phyloP scores from a whole-genome alignment of 2,888 invertebrate species.

The Pheosia tremula region DNA sequence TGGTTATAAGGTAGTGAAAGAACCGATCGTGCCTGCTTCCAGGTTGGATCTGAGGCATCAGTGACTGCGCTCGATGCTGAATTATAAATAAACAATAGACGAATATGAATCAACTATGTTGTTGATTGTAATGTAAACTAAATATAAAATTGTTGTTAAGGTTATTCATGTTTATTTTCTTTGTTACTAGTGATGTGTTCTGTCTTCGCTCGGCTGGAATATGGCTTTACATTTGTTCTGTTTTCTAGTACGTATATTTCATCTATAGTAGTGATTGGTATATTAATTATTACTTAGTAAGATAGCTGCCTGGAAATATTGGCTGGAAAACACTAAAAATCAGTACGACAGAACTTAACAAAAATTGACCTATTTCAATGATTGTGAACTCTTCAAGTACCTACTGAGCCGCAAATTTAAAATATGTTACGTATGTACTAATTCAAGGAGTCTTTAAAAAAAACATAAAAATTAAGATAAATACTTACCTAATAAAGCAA shows the following conservation, averaged over 20 bases:
- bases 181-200: background rate
- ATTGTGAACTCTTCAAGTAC: too few relatives aligned
- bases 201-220: background rate
- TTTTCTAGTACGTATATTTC: background rate
- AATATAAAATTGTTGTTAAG: background rate
- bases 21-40: background rate
- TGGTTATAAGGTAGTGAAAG: background rate
- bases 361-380: too few relatives aligned
- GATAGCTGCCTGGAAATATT: too few relatives aligned
- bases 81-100: conserved; percentile 7
- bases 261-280: background rate
- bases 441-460: too few relatives aligned
- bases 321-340: too few relatives aligned
- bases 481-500: too few relatives aligned
- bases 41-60: background rate
- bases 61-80: background rate
- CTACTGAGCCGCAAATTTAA: too few relatives aligned
- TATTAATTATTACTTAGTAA: background rate
- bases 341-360: too few relatives aligned
- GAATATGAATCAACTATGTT: background rate
- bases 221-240: background rate
- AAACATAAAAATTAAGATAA: too few relatives aligned
- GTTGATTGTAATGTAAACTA: background rate
- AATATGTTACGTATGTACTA: too few relatives aligned
- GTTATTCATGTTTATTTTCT: background rate